Percentiles rank a stretch among this genome's conserved stretches.
phyloP scores from a whole-genome alignment of 1,140 invertebrate species.

The Leptinotarsa undecemlineata region DNA sequence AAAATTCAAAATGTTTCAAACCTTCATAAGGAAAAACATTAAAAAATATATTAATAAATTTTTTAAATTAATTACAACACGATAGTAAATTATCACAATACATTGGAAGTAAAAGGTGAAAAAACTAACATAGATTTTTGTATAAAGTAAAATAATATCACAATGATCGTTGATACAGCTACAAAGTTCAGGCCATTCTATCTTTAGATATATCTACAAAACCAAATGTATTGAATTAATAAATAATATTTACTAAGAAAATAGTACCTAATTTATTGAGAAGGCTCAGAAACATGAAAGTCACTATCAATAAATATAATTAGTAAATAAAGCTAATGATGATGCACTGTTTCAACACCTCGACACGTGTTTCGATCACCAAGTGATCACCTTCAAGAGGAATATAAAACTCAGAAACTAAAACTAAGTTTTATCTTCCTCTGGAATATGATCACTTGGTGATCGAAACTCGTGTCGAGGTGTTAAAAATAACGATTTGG shows the following conservation, averaged over 20 bases:
- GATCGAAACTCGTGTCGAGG: no score
- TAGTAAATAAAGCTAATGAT: no score
- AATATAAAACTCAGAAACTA: no score
- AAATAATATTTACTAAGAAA: neutral
- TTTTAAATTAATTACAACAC: neutral
- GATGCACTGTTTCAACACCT: no score
- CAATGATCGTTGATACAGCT: conserved; percentile 17
- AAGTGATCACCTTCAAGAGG: no score
- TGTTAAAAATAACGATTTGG: no score
- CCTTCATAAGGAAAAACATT: neutral
- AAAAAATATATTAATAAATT: neutral
- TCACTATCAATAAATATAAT: no score
- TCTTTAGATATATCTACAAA: neutral
- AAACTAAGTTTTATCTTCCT: no score
- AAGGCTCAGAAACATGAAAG: no score
- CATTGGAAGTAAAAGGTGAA: conserved; percentile 5
- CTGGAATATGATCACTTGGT: no score
- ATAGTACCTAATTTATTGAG: neutral
- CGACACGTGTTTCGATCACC: no score
- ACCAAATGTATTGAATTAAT: neutral
- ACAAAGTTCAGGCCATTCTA: conserved; percentile 11
- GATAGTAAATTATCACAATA: conserved; percentile 7
- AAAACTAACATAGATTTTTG: conserved; percentile 11
- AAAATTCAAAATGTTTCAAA: neutral
- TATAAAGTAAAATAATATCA: conserved; percentile 11